These are phyloP conservation scores for Zingel zingel DNA, from an alignment of 2,113 vertebrate species.

Conservation along the genomic window DNA sequence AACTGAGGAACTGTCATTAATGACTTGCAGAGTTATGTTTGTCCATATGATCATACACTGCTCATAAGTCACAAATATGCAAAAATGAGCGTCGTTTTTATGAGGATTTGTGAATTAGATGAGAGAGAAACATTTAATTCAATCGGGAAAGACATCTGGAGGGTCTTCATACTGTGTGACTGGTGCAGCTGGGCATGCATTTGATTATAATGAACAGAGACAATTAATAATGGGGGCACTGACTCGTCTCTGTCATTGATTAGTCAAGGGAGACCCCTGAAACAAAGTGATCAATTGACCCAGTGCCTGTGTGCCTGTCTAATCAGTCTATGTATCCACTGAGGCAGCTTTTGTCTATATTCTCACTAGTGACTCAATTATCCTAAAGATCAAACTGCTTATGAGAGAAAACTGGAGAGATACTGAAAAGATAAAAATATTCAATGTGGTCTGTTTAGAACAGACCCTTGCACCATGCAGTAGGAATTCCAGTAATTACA, in stretches of 20 bases:
- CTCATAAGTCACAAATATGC: neutral
- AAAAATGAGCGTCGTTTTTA: neutral
- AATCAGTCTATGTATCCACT: conserved; percentile 43
- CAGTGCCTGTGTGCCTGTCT: conserved; percentile 8
- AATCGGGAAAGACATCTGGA: conserved; percentile 11
- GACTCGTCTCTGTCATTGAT: conserved; percentile 72
- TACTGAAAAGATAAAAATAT: neutral
- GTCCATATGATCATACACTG: neutral
- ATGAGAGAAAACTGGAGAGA: neutral
- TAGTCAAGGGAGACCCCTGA: conserved; percentile 63
- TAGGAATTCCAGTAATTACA: neutral
- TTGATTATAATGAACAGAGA: conserved; percentile 40
- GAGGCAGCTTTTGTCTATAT: conserved; percentile 53
- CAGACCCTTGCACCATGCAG: neutral
- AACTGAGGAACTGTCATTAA: neutral
- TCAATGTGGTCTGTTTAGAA: neutral
- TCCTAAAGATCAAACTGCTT: conserved; percentile 29
- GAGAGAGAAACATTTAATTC: conserved; percentile 8
- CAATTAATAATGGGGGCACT: conserved; percentile 51
- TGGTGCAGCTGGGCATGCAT: conserved; percentile 37
- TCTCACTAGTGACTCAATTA: conserved; percentile 35
- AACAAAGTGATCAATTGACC: conserved; percentile 62
- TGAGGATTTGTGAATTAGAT: neutral
- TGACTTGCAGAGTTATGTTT: neutral
- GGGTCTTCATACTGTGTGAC: conserved; percentile 12